Evolutionary conservation across 1,140 invertebrate genomes (phyloP).

Genomic region (Neodiprion virginianus): DNA sequence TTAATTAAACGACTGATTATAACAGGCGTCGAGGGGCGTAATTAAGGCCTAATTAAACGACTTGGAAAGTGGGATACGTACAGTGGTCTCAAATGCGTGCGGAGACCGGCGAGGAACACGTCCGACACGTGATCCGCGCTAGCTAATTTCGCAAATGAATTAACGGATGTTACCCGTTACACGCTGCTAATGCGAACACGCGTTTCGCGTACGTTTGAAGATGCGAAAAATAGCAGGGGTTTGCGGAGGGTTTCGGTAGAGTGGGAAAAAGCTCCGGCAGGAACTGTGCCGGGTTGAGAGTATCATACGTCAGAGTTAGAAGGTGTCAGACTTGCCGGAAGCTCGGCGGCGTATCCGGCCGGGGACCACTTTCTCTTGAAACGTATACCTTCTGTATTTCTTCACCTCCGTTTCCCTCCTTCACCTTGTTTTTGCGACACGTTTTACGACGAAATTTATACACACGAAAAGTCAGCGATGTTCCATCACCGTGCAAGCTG

Average conservation of each 20-base stretch:
- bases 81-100: background rate
- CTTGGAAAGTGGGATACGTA: too few relatives aligned
- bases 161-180: background rate
- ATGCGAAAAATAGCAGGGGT: background rate
- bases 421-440: too few relatives aligned
- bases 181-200: background rate
- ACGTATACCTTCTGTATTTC: background rate
- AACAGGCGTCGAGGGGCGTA: background rate
- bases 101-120: too few relatives aligned
- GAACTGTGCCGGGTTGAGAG: background rate
- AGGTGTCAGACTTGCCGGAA: background rate
- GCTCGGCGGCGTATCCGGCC: background rate
- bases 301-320: constrained; percentile 2
- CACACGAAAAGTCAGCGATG: too few relatives aligned
- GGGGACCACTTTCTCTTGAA: background rate
- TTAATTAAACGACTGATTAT: background rate
- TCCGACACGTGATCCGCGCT: too few relatives aligned
- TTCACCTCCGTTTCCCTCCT: too few relatives aligned
- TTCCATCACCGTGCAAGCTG: too few relatives aligned
- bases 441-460: too few relatives aligned
- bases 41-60: background rate
- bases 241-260: background rate
- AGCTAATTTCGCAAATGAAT: background rate
- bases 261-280: background rate
- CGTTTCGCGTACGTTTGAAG: background rate